Conservation (phyloP, 1,140 invertebrate species). For the Bombus consobrinus region DNA sequence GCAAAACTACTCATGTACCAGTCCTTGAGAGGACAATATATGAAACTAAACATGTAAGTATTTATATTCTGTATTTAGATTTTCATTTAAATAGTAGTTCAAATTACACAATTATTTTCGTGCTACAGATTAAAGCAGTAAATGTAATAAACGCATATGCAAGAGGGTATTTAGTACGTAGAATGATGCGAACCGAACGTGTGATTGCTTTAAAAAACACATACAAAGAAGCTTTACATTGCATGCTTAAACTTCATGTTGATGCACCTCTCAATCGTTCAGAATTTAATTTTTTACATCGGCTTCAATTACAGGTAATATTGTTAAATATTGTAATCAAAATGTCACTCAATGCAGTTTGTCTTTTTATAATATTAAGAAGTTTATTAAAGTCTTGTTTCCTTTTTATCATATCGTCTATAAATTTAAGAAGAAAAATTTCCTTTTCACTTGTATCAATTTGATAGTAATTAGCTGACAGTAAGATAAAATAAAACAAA, state of each 20-base stretch:
- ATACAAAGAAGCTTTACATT: slow-evolving; percentile 89
- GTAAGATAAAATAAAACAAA: background rate
- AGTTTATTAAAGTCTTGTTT: background rate
- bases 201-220: slow-evolving; percentile 91
- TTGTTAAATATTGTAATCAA: slow-evolving; percentile 8
- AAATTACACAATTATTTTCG: slow-evolving; percentile 10
- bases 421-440: background rate
- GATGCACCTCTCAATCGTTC: slow-evolving; percentile 83
- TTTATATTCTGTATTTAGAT: slow-evolving; percentile 27
- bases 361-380: background rate
- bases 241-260: slow-evolving; percentile 89
- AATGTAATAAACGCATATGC: slow-evolving; percentile 88
- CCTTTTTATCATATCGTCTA: background rate
- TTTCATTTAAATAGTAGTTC: slow-evolving; percentile 5
- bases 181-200: slow-evolving; percentile 90
- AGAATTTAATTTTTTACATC: slow-evolving; percentile 79
- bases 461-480: background rate
- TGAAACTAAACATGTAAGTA: slow-evolving; percentile 75
- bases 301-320: slow-evolving; percentile 79
- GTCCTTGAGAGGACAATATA: slow-evolving; percentile 70
- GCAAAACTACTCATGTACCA: slow-evolving; percentile 68
- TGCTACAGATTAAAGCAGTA: slow-evolving; percentile 84
- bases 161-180: slow-evolving; percentile 91
- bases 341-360: background rate
- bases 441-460: background rate